Percentiles rank a stretch among this genome's conserved stretches.
Conservation (phyloP, 2,797 vertebrate species). For the Brachyrhaphis roseni region DNA sequence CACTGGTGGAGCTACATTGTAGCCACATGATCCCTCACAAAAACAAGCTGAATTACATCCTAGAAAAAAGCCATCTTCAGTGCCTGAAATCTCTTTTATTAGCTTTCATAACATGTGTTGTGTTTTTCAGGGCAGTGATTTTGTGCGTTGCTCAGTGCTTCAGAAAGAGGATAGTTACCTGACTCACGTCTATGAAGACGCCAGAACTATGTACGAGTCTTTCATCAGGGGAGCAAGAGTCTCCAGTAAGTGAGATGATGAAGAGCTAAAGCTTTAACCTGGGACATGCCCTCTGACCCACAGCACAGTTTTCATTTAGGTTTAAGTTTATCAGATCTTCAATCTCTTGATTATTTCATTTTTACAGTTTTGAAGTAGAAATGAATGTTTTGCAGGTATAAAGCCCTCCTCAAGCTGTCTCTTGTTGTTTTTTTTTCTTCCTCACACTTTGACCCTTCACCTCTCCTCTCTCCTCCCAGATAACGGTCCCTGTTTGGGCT, state of each 20-base stretch:
- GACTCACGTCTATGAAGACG: slow-evolving; percentile 83
- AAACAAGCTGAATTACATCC: background rate
- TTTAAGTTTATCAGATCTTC: background rate
- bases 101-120: background rate
- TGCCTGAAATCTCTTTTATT: background rate
- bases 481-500: slow-evolving; percentile 91
- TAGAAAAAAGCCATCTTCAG: background rate
- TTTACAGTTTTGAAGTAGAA: background rate
- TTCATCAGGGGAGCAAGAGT: slow-evolving; percentile 87
- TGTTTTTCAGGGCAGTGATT: slow-evolving; percentile 79
- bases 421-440: background rate
- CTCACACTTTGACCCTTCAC: background rate
- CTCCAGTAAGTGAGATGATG: slow-evolving; percentile 84
- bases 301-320: background rate
- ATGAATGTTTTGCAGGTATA: background rate
- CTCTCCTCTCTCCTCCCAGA: slow-evolving; percentile 65
- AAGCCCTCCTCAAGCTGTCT: background rate
- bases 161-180: slow-evolving; percentile 72
- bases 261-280: background rate
- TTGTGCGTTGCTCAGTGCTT: slow-evolving; percentile 81
- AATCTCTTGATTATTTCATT: background rate
- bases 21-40: too few species aligned
- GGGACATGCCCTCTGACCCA: background rate
- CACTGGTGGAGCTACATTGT: background rate
- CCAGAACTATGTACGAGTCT: slow-evolving; percentile 87